Base-by-base conservation (phyloP, 2,888 invertebrate genomes). In the Orthosia cruda region DNA sequence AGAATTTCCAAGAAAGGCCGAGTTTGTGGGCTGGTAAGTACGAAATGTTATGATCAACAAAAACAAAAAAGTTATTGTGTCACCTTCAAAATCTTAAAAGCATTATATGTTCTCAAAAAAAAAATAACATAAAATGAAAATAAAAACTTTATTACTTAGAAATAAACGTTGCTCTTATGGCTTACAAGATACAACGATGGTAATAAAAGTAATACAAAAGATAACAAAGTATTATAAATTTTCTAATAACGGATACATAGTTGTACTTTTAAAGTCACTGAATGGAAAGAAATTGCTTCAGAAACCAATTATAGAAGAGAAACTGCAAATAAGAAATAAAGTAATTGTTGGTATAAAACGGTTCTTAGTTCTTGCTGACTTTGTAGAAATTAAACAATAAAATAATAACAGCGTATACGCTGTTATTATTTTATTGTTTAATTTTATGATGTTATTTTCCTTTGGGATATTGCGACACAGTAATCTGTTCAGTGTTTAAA, bases 261-360 rank as follows among this genome's bases (percentile, higher is more conserved):
- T 83, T 73, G 65, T 69, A 20, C 69, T 81, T 83, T 79, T 74
- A 58, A 83, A 81, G 81, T 63, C 57, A 65, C 26, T 64, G 67
- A 64, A 75, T 64, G 4, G 67, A 54, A 64, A 71, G 64, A 67
- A 80, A 84, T 68, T 68, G 71, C 52, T 81, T 63, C 40, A 81
- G 55, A 76, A 81, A 85, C 71, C 71, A 82, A 83, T 81, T 81
- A 83, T 49, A 32, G 66, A 73, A 59, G 62, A 83, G 55, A 63
- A 65, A 73, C 68, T 78, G 73, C 67, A 80, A 83, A 83, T 78
- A 80, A 79, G 80, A 83, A 80, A 65, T 69, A 79, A 78, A 83
- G 47, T 58, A 83, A 83, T 74, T 69, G 69, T 83, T 66, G 47
- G n/a, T 74, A 81, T 59, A 55, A 58, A 59, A 74, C 16, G 11